Conservation (phyloP, 1,140 invertebrate species). For the Oppia nitens region DNA sequence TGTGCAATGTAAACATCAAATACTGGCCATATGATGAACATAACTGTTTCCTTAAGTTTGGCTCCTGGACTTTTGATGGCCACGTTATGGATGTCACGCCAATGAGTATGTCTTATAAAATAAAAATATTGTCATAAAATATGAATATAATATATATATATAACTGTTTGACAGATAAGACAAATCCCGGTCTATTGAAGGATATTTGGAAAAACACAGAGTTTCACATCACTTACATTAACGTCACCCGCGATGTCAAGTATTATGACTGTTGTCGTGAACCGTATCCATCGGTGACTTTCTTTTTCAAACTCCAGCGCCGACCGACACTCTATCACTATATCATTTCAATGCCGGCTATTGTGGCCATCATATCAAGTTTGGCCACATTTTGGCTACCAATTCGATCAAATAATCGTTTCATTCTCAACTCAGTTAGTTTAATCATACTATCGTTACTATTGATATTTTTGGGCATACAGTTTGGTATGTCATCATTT, state of each 20-base stretch:
- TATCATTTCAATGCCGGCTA: not conserved
- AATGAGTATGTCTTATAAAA: no score
- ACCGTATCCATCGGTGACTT: constrained; percentile 66
- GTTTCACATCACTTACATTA: no score
- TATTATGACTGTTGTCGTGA: constrained; percentile 57
- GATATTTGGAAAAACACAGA: no score
- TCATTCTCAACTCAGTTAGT: not conserved
- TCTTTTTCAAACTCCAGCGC: constrained; percentile 84
- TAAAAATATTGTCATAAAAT: no score
- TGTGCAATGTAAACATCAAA: no score
- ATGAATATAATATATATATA: no score
- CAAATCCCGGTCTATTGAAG: no score
- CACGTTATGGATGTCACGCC: no score
- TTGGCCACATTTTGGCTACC: constrained; percentile 2
- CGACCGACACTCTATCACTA: constrained; percentile 78
- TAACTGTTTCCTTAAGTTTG: no score
- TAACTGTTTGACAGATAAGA: no score
- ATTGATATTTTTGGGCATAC: not conserved
- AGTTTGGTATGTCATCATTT: constrained; percentile 5
- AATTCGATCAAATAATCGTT: not conserved
- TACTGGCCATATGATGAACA: no score
- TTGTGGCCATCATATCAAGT: constrained; percentile 1
- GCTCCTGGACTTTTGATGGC: no score
- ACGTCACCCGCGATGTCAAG: constrained; percentile 70
- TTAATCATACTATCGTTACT: constrained; percentile 4